These are phyloP conservation scores for Dicyrtoma fusca DNA, from an alignment of 2,888 invertebrate genomes.

Conservation along the genomic window DNA sequence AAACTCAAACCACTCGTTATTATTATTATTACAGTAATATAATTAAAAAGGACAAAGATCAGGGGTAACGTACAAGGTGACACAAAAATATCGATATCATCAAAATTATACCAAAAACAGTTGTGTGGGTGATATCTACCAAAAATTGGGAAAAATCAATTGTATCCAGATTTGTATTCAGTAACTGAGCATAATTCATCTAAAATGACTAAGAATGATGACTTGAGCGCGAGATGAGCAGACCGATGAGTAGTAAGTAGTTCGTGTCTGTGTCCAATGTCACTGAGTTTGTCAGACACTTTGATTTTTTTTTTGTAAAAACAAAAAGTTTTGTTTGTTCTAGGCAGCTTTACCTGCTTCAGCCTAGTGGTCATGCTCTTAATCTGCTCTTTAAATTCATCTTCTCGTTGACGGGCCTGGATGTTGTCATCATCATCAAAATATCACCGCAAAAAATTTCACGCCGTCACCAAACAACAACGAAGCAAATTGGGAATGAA, in stretches of 20 bases:
- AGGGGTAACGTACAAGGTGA: no score
- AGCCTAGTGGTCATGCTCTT: conserved; percentile 63
- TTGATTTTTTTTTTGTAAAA: conserved; percentile 21
- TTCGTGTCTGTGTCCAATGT: conserved; percentile 4
- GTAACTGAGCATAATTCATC: background rate
- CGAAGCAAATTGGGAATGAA: background rate
- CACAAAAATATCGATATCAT: no score
- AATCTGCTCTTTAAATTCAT: conserved; percentile 65
- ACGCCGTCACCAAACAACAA: conserved; percentile 17
- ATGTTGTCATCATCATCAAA: conserved; percentile 15
- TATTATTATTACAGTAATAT: no score
- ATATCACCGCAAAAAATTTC: background rate
- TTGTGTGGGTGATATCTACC: background rate
- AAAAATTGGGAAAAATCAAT: background rate
- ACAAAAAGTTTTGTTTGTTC: conserved; percentile 1
- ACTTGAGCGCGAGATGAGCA: conserved; percentile 25
- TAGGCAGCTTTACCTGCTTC: conserved; percentile 62
- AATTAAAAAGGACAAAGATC: no score
- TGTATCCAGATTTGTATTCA: background rate
- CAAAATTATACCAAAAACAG: no score
- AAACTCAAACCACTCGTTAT: no score
- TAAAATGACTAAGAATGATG: conserved; percentile 7
- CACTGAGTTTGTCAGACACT: conserved; percentile 24
- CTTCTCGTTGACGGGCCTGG: conserved; percentile 64
- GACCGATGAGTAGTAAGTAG: background rate